Conservation (phyloP, 2,113 vertebrate genomes). For the Ptilorrhoa leucosticta region DNA sequence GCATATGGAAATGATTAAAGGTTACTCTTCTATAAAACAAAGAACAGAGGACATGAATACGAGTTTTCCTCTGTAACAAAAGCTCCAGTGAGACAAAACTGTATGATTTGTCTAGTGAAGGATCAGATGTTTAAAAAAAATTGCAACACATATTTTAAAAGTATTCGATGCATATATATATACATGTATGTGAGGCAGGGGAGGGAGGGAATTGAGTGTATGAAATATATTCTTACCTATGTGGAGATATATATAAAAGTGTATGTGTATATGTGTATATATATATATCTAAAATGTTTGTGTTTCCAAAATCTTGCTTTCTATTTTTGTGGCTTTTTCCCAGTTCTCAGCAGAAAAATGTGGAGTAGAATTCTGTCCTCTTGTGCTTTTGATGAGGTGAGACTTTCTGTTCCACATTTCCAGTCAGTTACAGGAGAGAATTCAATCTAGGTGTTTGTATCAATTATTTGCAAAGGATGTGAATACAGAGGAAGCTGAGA, state of each 20-base stretch:
- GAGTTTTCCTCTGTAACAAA: not conserved
- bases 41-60: not conserved
- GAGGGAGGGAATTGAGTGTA: not conserved
- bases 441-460: conserved; percentile 8
- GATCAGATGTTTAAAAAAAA: not conserved
- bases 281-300: not conserved
- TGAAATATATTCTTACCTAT: not conserved
- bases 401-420: not conserved
- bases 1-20: conserved; percentile 42
- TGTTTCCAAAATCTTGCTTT: not conserved
- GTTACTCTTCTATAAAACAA: conserved; percentile 10
- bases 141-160: not conserved
- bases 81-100: not conserved
- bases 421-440: not conserved
- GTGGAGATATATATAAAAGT: not conserved
- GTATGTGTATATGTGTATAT: not conserved
- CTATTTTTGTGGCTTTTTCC: not conserved
- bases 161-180: not conserved
- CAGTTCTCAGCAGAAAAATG: not conserved
- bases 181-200: fast-evolving
- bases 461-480: not conserved
- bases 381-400: not conserved
- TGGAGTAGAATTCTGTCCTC: not conserved
- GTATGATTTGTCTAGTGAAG: not conserved
- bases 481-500: not conserved